Evolutionary conservation across 1,140 invertebrate genomes (phyloP).

Genomic region (Carcinoscorpius rotundicauda): DNA sequence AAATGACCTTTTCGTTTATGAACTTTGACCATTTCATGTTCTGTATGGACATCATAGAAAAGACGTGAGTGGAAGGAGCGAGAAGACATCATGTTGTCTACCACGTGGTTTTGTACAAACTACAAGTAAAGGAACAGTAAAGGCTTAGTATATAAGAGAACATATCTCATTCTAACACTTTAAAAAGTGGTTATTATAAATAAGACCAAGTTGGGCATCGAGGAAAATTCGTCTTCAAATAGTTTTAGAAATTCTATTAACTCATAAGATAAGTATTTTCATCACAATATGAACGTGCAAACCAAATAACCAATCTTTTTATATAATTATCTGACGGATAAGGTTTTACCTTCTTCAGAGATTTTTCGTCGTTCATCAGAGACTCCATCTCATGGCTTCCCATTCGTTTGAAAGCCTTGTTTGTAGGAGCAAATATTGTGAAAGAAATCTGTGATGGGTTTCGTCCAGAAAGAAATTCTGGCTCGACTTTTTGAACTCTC

Average conservation of each 20-base stretch:
- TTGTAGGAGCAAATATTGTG: slow-evolving; percentile 42
- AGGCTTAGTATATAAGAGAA: too few relatives aligned
- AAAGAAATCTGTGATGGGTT: slow-evolving; percentile 31
- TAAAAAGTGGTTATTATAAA: too few relatives aligned
- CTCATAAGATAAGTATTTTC: too few relatives aligned
- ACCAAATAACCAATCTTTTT: too few relatives aligned
- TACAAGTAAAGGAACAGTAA: slow-evolving; percentile 15
- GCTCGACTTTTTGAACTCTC: slow-evolving; percentile 26
- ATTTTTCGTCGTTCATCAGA: slow-evolving; percentile 30
- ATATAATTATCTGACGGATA: too few relatives aligned
- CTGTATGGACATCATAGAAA: slow-evolving; percentile 31
- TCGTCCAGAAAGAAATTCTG: slow-evolving; percentile 27
- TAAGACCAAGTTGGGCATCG: too few relatives aligned
- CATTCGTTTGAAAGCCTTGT: slow-evolving; percentile 37
- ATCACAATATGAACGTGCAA: too few relatives aligned
- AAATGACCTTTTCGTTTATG: slow-evolving; percentile 21
- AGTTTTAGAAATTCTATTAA: too few relatives aligned
- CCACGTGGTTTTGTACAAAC: slow-evolving; percentile 36
- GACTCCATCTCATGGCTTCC: slow-evolving; percentile 24
- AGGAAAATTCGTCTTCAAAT: too few relatives aligned
- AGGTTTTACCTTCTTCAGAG: slow-evolving; percentile 28
- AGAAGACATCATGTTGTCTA: slow-evolving; percentile 32
- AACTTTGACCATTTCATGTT: slow-evolving; percentile 22
- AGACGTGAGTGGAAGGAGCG: slow-evolving; percentile 33
- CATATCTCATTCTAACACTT: too few relatives aligned